Conservation (phyloP, 2,113 vertebrate species). For the Oryzias celebensis region DNA sequence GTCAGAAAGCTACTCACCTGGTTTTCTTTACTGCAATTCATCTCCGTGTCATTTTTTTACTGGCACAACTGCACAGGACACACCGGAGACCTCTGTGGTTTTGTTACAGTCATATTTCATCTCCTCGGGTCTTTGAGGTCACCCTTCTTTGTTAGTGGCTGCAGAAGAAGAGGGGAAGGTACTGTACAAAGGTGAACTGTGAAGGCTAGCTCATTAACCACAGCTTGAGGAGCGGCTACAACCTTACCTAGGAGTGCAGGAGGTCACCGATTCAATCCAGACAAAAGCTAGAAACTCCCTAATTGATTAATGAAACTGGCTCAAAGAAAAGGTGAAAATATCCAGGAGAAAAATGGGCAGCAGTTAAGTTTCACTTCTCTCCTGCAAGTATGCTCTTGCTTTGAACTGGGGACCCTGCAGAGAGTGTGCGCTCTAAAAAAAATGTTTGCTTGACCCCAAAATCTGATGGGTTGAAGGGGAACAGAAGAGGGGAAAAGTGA, state of each 20-base stretch:
- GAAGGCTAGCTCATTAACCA: constrained; percentile 13
- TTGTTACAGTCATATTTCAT: constrained; percentile 31
- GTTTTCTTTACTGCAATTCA: constrained; percentile 15
- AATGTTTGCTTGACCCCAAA: no score
- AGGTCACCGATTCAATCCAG: background rate
- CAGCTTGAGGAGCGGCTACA: constrained; percentile 5
- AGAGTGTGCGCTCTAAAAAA: no score
- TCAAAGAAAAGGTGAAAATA: background rate
- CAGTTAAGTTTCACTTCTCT: no score
- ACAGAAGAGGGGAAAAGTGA: no score
- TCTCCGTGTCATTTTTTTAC: constrained; percentile 16
- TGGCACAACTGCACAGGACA: constrained; percentile 12
- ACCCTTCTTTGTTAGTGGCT: constrained; percentile 8
- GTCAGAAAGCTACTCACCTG: background rate
- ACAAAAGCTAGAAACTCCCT: background rate
- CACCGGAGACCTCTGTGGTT: constrained; percentile 33
- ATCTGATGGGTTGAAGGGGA: no score
- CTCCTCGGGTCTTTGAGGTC: constrained; percentile 8
- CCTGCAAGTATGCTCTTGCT: background rate
- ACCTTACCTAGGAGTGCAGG: constrained; percentile 5
- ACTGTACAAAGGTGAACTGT: constrained; percentile 18
- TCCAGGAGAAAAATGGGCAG: background rate
- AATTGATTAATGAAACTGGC: constrained; percentile 1
- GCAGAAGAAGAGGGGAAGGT: constrained; percentile 2
- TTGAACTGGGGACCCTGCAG: background rate